Evolutionary conservation across 2,888 invertebrate species (phyloP).

Genomic region (Vandiemenella viatica): DNA sequence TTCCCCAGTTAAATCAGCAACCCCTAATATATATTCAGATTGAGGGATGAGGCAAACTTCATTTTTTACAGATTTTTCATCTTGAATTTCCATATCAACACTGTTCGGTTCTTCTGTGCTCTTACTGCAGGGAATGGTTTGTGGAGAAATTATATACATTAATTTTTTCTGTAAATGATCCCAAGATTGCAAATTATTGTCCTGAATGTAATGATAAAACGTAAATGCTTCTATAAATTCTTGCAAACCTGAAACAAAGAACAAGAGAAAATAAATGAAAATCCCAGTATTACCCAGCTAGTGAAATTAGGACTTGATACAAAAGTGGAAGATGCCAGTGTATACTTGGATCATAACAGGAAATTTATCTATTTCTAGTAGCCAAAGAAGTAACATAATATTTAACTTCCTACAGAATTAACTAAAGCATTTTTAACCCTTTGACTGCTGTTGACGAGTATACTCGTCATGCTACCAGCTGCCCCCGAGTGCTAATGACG

Average conservation of each 20-base stretch:
- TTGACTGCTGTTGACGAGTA: no score
- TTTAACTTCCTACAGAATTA: no score
- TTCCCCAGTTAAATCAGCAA: conserved; percentile 80
- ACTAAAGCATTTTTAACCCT: no score
- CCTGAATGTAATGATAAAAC: conserved; percentile 53
- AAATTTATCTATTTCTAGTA: no score
- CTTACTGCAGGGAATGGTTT: conserved; percentile 11
- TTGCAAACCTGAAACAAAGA: conserved; percentile 36
- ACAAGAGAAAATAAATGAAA: no score
- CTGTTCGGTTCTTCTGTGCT: background rate
- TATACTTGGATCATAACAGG: no score
- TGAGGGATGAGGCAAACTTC: conserved; percentile 25
- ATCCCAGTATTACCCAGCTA: no score
- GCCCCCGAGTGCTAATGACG: no score
- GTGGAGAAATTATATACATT: conserved; percentile 31
- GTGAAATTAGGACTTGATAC: no score
- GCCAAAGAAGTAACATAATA: no score
- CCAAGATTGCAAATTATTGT: conserved; percentile 43
- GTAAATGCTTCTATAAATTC: conserved; percentile 79
- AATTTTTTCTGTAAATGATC: conserved; percentile 39
- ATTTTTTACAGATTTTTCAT: conserved; percentile 4
- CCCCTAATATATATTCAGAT: conserved; percentile 53
- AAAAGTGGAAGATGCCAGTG: no score
- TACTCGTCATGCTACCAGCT: no score
- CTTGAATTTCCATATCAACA: background rate